Evolutionary conservation across 1,140 invertebrate genomes (phyloP), one percentile per base, ranked within the genome.

Genomic region (Eufriesea mexicana): DNA sequence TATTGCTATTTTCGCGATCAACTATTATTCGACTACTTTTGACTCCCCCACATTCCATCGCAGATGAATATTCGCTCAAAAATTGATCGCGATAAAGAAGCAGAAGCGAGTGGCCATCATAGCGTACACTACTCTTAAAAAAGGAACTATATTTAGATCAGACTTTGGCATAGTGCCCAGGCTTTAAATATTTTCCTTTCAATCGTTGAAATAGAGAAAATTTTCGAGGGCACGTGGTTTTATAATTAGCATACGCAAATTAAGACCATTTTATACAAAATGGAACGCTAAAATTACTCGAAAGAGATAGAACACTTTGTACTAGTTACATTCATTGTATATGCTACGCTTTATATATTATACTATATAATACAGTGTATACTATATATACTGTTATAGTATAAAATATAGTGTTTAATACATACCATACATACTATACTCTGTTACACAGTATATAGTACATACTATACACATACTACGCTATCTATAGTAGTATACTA

Each of bases 101-200:
- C 35, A 55, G 64, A 49, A 71, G 16, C 68, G 42, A 59, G 71
- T 57, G 66, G 49, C 68, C 54, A 66, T 68, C 62, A 57, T 55
- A 54, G 51, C 42, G 42, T 62, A 45, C 49, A 49, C n/a, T 76
- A 76, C 74, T 89, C 79, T 84, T 89, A 86, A 89, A 90, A 89
- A 89, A 87, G 86, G 70, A 87, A 83, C 90, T 92, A 93, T 92
- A 92, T 92, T 92, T 93, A 92, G 88, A 89, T 62, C 83, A 64
- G 76, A 84, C 76, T 88, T 89, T 93, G 91, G 91, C 88, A 72
- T 75, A 47, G 42, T 62, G 91, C 91, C 91, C 84, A 64, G 47
- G 62, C 84, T 86, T 88, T 83, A 90, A 90, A 90, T 92, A 92
- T 91, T 93, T 86, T 91, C 84, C 79, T 88, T 90, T 90, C 85